Conservation (phyloP, 2,797 vertebrate species). For the Taeniopygia guttata region DNA sequence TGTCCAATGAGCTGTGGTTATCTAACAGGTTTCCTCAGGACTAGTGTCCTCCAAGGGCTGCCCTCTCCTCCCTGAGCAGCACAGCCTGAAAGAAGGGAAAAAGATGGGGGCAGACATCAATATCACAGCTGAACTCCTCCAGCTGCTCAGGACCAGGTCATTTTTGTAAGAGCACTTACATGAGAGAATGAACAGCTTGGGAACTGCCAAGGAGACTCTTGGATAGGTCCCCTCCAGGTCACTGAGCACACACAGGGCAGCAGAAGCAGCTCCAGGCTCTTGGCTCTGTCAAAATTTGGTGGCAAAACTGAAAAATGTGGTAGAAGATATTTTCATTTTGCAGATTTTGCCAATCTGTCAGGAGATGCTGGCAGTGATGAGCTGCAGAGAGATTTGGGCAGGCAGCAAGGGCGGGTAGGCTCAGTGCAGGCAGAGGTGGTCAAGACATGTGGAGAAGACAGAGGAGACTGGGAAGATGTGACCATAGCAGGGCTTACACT, state of each 20-base stretch:
- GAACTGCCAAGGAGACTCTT: background rate
- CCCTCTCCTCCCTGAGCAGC: background rate
- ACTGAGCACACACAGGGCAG: background rate
- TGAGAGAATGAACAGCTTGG: background rate
- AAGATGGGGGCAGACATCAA: background rate
- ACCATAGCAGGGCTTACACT: background rate
- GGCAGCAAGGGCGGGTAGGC: background rate
- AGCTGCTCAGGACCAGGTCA: background rate
- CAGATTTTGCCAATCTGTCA: background rate
- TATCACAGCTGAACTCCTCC: background rate
- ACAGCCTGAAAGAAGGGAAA: constrained; percentile 3
- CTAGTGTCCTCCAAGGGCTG: background rate
- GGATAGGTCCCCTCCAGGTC: background rate
- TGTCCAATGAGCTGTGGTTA: background rate
- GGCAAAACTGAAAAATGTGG: background rate
- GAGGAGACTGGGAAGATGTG: background rate
- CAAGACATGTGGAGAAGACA: background rate
- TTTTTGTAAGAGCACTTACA: constrained; percentile 6
- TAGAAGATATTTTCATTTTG: background rate
- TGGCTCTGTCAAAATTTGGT: constrained; percentile 20
- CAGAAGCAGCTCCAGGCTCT: constrained; percentile 21
- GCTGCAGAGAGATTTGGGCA: background rate
- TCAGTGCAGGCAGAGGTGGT: fast-evolving
- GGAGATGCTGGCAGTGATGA: background rate
- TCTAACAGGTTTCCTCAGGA: background rate